phyloP scores from a whole-genome alignment of 2,797 vertebrate genomes.

The Lates japonicus region DNA sequence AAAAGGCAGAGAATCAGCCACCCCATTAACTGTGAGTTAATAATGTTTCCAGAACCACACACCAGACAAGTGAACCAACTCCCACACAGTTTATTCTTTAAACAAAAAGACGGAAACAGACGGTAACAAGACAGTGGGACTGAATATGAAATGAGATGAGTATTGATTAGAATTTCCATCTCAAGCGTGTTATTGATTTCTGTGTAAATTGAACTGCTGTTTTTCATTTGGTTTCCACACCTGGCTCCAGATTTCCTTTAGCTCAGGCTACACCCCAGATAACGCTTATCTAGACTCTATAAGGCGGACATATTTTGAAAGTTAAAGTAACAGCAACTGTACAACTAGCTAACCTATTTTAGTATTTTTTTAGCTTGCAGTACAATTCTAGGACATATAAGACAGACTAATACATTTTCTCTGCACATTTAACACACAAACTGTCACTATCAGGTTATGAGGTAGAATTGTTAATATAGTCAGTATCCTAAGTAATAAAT shows the following conservation, averaged over 20 bases:
- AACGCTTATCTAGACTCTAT: not conserved
- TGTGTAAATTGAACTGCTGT: conserved; percentile 43
- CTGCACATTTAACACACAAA: conserved; percentile 5
- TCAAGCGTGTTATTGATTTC: conserved; percentile 59
- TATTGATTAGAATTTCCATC: conserved; percentile 59
- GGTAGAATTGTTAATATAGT: not conserved
- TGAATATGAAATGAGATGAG: conserved; percentile 46
- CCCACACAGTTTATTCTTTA: not conserved
- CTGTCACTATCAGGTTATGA: not conserved
- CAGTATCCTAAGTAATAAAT: not conserved
- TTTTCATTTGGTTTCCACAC: conserved; percentile 43
- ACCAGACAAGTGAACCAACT: not conserved
- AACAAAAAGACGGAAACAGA: conserved; percentile 25
- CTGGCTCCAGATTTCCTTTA: conserved; percentile 31
- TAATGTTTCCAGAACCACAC: not conserved
- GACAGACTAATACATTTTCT: not conserved
- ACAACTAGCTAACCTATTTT: not conserved
- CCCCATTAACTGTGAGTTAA: not conserved
- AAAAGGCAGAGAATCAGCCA: not conserved
- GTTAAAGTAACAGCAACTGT: not conserved
- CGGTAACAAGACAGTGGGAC: conserved; percentile 8
- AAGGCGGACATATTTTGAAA: not conserved
- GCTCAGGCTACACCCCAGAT: not conserved
- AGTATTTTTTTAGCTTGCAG: not conserved
- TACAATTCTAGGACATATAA: conserved; percentile 4